Evolutionary conservation across 2,113 vertebrate genomes (phyloP).

Genomic region (Oreochromis niloticus): DNA sequence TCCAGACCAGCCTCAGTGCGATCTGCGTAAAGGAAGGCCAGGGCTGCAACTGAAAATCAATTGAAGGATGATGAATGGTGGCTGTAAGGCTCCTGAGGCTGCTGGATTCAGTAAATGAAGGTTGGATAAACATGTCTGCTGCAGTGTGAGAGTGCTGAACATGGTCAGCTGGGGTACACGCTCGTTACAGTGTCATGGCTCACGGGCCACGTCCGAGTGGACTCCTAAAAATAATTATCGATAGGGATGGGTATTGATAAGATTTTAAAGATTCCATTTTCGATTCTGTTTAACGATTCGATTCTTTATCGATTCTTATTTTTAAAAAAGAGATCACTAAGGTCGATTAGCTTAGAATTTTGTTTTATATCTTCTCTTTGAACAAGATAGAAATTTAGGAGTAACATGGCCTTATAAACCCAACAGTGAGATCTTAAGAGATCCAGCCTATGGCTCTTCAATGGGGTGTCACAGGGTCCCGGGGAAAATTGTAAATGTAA

Average conservation of each 20-base stretch:
- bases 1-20: neutral
- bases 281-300: too few relatives aligned
- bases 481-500: too few relatives aligned
- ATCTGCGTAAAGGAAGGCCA: slow-evolving; percentile 4
- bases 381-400: too few relatives aligned
- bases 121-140: neutral
- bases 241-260: neutral
- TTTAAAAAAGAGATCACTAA: too few relatives aligned
- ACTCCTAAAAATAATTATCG: neutral
- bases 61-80: slow-evolving; percentile 1
- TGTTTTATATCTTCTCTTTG: too few relatives aligned
- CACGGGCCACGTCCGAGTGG: neutral
- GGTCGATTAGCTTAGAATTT: too few relatives aligned
- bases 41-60: slow-evolving; percentile 12
- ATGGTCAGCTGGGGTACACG: neutral
- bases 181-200: neutral
- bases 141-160: neutral
- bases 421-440: too few relatives aligned
- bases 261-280: too few relatives aligned
- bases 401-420: too few relatives aligned
- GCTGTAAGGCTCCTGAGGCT: neutral
- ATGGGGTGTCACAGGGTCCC: too few relatives aligned
- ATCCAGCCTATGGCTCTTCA: too few relatives aligned
- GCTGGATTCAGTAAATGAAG: neutral
- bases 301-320: too few relatives aligned